Conservation (phyloP, 2,888 invertebrate genomes). For the Plutella xylostella region DNA sequence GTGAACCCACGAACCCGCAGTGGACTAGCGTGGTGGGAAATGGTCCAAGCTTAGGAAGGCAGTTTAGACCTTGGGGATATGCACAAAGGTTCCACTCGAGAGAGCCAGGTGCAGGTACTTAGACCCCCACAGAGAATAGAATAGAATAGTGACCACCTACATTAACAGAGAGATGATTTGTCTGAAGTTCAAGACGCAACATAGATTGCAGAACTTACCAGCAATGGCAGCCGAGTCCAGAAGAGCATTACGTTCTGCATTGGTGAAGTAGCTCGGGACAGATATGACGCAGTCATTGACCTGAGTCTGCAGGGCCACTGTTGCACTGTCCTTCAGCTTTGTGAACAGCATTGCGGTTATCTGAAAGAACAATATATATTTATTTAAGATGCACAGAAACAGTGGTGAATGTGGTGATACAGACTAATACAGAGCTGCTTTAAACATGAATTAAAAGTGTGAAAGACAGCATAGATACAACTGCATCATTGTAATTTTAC, state of each 20-base stretch:
- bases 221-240: constrained; percentile 93
- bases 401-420: not conserved
- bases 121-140: too few relatives aligned
- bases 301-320: constrained; percentile 87
- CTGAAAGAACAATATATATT: constrained; percentile 26
- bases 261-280: constrained; percentile 95
- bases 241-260: constrained; percentile 92
- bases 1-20: too few relatives aligned
- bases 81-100: too few relatives aligned
- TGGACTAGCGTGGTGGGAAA: too few relatives aligned
- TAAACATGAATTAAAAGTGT: not conserved
- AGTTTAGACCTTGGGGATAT: too few relatives aligned
- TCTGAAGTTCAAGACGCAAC: too few relatives aligned
- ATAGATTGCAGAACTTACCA: constrained; percentile 68
- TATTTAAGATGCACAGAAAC: not conserved
- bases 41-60: too few relatives aligned
- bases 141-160: too few relatives aligned
- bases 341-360: constrained; percentile 96
- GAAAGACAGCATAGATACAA: too few relatives aligned
- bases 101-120: too few relatives aligned
- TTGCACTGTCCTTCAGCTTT: constrained; percentile 93
- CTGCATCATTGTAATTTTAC: too few relatives aligned
- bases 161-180: too few relatives aligned
- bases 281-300: constrained; percentile 95
- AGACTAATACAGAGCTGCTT: not conserved